Base-by-base conservation (phyloP, 2,888 invertebrate genomes). In the Thereva unica region DNA sequence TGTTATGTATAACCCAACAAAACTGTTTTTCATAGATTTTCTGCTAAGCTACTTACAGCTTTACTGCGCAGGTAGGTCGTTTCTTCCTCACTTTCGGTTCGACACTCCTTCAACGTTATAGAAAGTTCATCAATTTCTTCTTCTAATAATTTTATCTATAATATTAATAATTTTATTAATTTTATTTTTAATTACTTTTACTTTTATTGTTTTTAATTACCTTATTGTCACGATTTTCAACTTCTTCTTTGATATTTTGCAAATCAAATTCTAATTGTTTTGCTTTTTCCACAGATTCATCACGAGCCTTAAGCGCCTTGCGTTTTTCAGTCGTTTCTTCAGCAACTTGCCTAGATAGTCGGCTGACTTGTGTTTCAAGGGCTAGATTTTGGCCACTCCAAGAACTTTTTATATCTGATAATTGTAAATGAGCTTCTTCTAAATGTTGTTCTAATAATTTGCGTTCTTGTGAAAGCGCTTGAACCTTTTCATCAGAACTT, bases 361-460 rank as follows among this genome's bases (percentile, higher is more conserved):
- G 86, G 73, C 90, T 91, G 70, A 92, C 90, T 86, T 95, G 95
- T n/a, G 92, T 92, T 78, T 95, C 95, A 47, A 95, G 81, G 0
- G 91, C 88, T 10, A 92, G 87, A 73, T 95, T 95, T 79, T 94
- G 93, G 9, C 92, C 91, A 75, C 93, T 94, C 95, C 95, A 95
- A 0, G 92, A 91, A 0, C 92, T 91, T 78, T 95, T 95, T 71
- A 95, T 92, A 75, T 95, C 93, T 0, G 91, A 89, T 41, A 95
- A 82, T 78, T 95, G 94, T 75, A 93, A 84, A 77, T 93, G 90
- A 0, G 93, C 88, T 76, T 95, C 95, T 73, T 92, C 91, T 67
- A 95, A 79, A 74, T 91, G 88, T 69, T 91, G 86, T 71, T 92
- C 89, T 40, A 94, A 82, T 35, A 91, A 77, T 70, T 85, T 85